phyloP scores from a whole-genome alignment of 2,113 vertebrate species.

The Potamarius usumacintae region DNA sequence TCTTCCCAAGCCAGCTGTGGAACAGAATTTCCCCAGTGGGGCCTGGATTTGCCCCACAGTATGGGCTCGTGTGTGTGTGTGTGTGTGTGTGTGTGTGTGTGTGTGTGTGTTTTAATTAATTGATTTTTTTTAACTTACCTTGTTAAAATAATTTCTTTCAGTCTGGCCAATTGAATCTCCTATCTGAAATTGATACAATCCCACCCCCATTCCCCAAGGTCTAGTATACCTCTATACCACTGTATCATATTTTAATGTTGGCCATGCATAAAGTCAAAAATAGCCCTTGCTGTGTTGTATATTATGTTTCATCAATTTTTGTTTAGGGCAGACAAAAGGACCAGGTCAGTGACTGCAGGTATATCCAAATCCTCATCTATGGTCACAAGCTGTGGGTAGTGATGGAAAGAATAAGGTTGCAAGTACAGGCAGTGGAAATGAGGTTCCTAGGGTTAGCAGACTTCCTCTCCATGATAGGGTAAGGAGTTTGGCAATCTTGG shows the following conservation, averaged over 20 bases:
- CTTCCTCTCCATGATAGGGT: neutral
- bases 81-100: too few relatives aligned
- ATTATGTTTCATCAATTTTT: slow-evolving; percentile 19
- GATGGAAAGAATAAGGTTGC: neutral
- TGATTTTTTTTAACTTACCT: neutral
- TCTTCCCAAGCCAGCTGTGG: neutral
- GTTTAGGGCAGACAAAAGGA: neutral
- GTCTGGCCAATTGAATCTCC: neutral
- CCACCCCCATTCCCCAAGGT: neutral
- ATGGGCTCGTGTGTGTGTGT: too few relatives aligned
- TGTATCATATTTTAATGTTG: neutral
- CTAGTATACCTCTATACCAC: neutral
- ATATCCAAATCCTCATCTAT: neutral
- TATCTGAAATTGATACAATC: neutral
- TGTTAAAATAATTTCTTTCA: slow-evolving; percentile 4
- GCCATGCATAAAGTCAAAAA: neutral
- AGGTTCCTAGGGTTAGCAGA: neutral
- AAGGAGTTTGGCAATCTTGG: neutral
- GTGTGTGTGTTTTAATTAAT: too few relatives aligned
- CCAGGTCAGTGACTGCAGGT: neutral
- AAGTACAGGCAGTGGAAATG: neutral
- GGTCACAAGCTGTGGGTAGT: neutral
- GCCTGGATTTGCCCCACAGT: neutral
- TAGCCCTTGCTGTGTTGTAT: neutral
- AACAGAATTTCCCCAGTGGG: neutral